phyloP scores from a whole-genome alignment of 2,797 vertebrate genomes.

The Sebastiscus albofasciatus region DNA sequence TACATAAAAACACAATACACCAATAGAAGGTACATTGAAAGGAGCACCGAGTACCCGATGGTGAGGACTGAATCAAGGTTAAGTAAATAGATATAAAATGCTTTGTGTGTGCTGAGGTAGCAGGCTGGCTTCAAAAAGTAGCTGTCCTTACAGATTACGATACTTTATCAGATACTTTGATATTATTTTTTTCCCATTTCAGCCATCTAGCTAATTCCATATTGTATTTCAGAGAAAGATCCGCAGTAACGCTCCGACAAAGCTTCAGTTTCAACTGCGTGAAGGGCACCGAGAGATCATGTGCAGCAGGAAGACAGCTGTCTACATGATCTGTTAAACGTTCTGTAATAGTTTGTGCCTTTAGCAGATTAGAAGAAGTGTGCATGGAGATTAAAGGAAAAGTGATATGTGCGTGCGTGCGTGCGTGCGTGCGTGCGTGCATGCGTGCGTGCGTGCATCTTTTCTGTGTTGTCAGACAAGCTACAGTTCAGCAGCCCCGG shows the following conservation, averaged over 20 bases:
- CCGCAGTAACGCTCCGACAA: not conserved
- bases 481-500: constrained; percentile 46
- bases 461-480: constrained; percentile 58
- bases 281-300: constrained; percentile 1
- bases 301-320: constrained; percentile 11
- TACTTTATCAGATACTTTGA: too few relatives aligned
- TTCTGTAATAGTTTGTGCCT: constrained; percentile 16
- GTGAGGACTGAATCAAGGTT: too few relatives aligned
- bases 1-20: too few relatives aligned
- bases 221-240: not conserved
- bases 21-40: too few relatives aligned
- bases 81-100: too few relatives aligned
- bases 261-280: not conserved
- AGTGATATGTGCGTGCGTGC: not conserved
- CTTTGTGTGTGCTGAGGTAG: too few relatives aligned
- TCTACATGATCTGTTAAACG: constrained; percentile 28
- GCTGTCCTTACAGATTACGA: too few relatives aligned
- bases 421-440: not conserved
- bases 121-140: too few relatives aligned
- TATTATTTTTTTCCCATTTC: not conserved
- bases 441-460: constrained; percentile 2
- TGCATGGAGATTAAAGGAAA: constrained; percentile 40
- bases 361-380: constrained; percentile 34
- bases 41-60: too few relatives aligned
- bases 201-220: not conserved